A percentile compares a stretch with the other conserved stretches of the same genome.
phyloP scores from a whole-genome alignment of 2,113 vertebrate genomes.

The Oryzias melastigma region DNA sequence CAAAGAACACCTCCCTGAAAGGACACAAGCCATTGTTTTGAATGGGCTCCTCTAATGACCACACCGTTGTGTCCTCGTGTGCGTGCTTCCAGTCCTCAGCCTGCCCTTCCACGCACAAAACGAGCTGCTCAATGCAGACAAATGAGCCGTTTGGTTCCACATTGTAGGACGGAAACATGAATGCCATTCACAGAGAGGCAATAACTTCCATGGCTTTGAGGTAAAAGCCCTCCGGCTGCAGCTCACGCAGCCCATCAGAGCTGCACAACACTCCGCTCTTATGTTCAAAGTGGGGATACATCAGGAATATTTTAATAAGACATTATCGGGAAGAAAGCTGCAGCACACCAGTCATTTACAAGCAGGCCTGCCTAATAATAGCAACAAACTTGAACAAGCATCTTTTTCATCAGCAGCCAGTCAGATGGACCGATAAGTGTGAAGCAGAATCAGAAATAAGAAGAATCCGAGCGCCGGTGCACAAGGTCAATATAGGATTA shows the following conservation, averaged over 20 bases:
- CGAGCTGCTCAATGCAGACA: constrained; percentile 24
- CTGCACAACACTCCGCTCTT: neutral
- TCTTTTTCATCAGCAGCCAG: constrained; percentile 1
- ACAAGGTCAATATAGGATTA: constrained; percentile 33
- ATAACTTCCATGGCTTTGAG: constrained; percentile 29
- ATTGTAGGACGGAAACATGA: constrained; percentile 20
- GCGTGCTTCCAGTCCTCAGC: constrained; percentile 8
- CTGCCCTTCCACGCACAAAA: constrained; percentile 31
- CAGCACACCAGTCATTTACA: constrained; percentile 1
- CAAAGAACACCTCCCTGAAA: constrained; percentile 28
- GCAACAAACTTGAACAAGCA: constrained; percentile 2
- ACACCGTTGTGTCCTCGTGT: constrained; percentile 44
- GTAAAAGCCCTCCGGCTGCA: constrained; percentile 33
- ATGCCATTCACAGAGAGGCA: constrained; percentile 37
- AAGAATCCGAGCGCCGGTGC: constrained; percentile 11
- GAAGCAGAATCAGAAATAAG: constrained; percentile 19
- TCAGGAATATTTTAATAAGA: constrained; percentile 4
- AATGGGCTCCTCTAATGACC: constrained; percentile 32
- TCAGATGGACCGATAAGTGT: neutral
- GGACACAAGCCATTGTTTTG: constrained; percentile 31
- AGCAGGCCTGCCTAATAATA: neutral
- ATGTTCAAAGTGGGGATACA: constrained; percentile 2
- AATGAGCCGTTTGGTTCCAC: constrained; percentile 35
- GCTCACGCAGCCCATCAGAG: neutral
- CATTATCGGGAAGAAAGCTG: constrained; percentile 7